These are phyloP conservation scores for Cyprinus carpio DNA, from an alignment of 2,113 vertebrate genomes.

Conservation along the genomic window DNA sequence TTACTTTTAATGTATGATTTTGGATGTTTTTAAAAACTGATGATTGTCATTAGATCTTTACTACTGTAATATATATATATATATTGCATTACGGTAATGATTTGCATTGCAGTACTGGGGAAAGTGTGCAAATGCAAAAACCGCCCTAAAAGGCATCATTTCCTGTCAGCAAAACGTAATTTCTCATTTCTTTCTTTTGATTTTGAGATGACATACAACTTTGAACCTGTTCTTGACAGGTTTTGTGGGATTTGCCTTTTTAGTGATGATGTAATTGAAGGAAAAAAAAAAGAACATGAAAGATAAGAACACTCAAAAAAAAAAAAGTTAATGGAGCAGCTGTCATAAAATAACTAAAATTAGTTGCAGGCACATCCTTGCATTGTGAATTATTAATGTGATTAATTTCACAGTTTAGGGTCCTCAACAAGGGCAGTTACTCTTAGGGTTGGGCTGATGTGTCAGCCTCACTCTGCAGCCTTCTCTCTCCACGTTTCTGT, in stretches of 20 bases:
- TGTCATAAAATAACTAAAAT: constrained; percentile 34
- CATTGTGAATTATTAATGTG: constrained; percentile 40
- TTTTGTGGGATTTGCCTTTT: neutral
- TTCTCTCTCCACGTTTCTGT: constrained; percentile 87
- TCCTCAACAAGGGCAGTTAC: constrained; percentile 87
- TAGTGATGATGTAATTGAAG: neutral
- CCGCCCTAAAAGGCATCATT: no score
- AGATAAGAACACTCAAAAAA: neutral
- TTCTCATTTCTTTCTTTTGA: neutral
- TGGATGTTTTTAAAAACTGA: neutral
- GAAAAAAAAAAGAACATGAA: neutral
- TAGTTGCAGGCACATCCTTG: constrained; percentile 58
- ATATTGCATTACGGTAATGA: neutral
- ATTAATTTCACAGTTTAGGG: constrained; percentile 43
- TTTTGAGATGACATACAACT: neutral
- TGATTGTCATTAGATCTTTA: neutral
- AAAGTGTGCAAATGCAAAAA: no score
- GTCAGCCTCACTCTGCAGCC: constrained; percentile 80
- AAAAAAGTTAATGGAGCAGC: constrained; percentile 18
- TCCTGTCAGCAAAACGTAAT: neutral
- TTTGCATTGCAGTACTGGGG: neutral
- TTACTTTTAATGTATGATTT: neutral
- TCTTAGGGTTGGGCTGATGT: constrained; percentile 76
- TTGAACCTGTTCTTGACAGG: neutral
- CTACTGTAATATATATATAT: neutral